Conservation (phyloP, 1,140 invertebrate genomes). For the Thalassaphorura encarpata region DNA sequence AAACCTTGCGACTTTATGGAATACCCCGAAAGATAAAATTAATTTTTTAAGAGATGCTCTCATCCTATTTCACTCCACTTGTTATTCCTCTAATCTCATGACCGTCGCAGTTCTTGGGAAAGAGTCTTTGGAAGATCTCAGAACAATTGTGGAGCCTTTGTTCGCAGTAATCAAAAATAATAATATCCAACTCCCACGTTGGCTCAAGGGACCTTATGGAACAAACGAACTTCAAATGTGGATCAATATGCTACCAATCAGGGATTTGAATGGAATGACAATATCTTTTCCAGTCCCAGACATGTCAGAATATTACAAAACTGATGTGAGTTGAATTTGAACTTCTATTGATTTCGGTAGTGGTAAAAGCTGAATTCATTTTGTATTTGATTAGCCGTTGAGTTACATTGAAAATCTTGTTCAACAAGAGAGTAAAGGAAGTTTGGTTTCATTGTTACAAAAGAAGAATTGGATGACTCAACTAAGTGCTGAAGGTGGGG, state of each 20-base stretch:
- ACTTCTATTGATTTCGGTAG: no score
- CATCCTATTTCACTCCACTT: slow-evolving; percentile 78
- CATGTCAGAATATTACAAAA: slow-evolving; percentile 65
- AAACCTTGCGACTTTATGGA: slow-evolving; percentile 69
- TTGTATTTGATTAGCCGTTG: no score
- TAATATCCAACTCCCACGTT: slow-evolving; percentile 56
- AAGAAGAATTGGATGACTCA: slow-evolving; percentile 80
- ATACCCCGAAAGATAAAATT: slow-evolving; percentile 63
- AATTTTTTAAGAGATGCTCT: slow-evolving; percentile 75
- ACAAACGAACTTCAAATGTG: slow-evolving; percentile 54
- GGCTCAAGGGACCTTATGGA: slow-evolving; percentile 71
- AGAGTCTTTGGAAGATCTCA: slow-evolving; percentile 81
- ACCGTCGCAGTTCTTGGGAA: slow-evolving; percentile 74
- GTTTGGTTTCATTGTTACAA: slow-evolving; percentile 79
- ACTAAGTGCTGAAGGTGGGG: slow-evolving; percentile 64
- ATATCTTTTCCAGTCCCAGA: slow-evolving; percentile 86
- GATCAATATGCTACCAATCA: slow-evolving; percentile 74
- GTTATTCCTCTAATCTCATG: slow-evolving; percentile 95
- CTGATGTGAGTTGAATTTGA: slow-evolving; percentile 53
- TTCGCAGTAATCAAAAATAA: slow-evolving; percentile 74
- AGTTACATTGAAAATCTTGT: no score
- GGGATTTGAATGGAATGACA: slow-evolving; percentile 74
- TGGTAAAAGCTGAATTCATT: no score
- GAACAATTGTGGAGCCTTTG: slow-evolving; percentile 61
- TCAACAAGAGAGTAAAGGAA: slow-evolving; percentile 91